phyloP scores from a whole-genome alignment of 2,797 vertebrate genomes.

The Enteromius trimaculatus region DNA sequence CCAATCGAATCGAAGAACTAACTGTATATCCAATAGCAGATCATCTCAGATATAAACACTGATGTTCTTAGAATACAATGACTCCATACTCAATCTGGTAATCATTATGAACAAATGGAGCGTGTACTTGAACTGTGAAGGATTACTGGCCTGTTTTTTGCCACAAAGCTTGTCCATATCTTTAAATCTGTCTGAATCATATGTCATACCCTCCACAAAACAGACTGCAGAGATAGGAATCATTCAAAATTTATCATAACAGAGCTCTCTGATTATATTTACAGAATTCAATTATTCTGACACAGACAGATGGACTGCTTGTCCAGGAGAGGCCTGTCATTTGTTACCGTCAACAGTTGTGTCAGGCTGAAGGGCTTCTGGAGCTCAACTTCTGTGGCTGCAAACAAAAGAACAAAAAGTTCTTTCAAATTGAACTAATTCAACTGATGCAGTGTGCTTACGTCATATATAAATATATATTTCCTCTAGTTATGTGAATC shows the following conservation, averaged over 20 bases:
- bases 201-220: slow-evolving; percentile 59
- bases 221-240: slow-evolving; percentile 54
- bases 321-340: slow-evolving; percentile 66
- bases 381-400: slow-evolving; percentile 60
- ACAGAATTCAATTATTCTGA: slow-evolving; percentile 81
- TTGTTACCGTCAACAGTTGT: slow-evolving; percentile 69
- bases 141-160: slow-evolving; percentile 37
- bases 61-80: neutral
- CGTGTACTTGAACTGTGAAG: slow-evolving; percentile 11
- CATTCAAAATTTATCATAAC: slow-evolving; percentile 71
- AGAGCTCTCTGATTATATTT: slow-evolving; percentile 78
- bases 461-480: neutral
- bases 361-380: slow-evolving; percentile 69
- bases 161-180: slow-evolving; percentile 29
- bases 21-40: neutral
- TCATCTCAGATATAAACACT: slow-evolving; percentile 1
- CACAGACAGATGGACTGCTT: slow-evolving; percentile 64
- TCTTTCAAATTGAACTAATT: neutral
- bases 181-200: slow-evolving; percentile 60
- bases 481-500: neutral
- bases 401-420: slow-evolving; percentile 57
- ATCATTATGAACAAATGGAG: slow-evolving; percentile 5
- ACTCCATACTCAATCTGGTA: slow-evolving; percentile 10
- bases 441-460: neutral
- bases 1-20: neutral